Evolutionary conservation across 2,888 invertebrate species (phyloP), one percentile per base, ranked within the genome.

Genomic region (Cheilosia variabilis): DNA sequence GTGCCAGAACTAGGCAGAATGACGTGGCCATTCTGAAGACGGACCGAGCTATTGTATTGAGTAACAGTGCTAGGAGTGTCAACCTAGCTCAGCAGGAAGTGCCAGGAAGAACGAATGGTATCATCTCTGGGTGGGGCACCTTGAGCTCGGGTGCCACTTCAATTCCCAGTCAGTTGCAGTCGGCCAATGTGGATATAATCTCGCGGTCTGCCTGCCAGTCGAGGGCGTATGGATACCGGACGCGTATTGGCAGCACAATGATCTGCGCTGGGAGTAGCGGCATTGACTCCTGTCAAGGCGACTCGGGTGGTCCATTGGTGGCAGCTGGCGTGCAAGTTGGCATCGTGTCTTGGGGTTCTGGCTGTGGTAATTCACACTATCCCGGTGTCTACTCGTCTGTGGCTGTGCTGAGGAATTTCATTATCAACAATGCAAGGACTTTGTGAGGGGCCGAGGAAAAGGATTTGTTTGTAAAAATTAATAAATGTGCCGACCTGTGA

Each of bases 11-110:
- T 0, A 90, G 88, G 83, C 88, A 91, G 37, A 91, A 92, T 82
- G 93, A 93, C 87, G 90, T 93, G 43, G 91, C 92, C 41, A 66
- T 93, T n/a, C 87, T 93, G 6, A 89, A 90, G 87, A 88, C 93
- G 24, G 69, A 72, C n/a, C 65, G 88, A 0, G 89, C 90, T 6
- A 89, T 91, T 4, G 84, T 80, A 13, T 76, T 78, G 31, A 88
- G 89, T 4, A 37, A 88, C 2, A 88, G 62, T 17, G 47, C 90
- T 9, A 88, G 88, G 15, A 53, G 69, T 60, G 87, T 91, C 27
- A n/a, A 53, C 0, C 72, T 92, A 76, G 90, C 91, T 34, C 55
- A 69, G 6, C 62, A 17, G 0, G 87, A 89, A 0, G 89, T 91
- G 0, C n/a, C 58, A 0, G 89, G 89, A 9, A 90, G 90, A 1